Evolutionary conservation across 2,888 invertebrate species (phyloP).

Genomic region (Drosophila tanythrix): DNA sequence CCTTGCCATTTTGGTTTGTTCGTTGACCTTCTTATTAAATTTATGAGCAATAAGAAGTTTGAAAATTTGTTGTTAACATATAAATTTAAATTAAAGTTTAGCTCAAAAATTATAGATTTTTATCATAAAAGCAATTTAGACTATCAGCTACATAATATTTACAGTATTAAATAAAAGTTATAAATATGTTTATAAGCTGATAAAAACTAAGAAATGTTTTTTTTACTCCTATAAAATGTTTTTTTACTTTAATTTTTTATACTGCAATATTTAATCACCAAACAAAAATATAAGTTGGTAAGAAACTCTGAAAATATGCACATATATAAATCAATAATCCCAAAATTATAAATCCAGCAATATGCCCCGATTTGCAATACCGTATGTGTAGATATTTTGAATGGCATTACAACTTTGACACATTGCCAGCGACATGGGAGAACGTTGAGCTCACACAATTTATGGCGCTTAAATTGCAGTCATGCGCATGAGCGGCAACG

Average conservation of each 20-base stretch:
- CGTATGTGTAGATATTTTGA: slow-evolving; percentile 12
- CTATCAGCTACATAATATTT: not conserved
- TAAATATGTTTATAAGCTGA: not conserved
- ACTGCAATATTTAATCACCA: not conserved
- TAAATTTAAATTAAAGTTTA: not conserved
- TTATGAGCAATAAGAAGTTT: not conserved
- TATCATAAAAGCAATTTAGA: not conserved
- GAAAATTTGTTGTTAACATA: not conserved
- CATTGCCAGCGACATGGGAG: slow-evolving; percentile 52
- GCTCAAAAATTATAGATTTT: not conserved
- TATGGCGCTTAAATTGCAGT: slow-evolving; percentile 80
- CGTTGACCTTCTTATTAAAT: not conserved
- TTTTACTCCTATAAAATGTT: not conserved
- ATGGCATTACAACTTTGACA: slow-evolving; percentile 62
- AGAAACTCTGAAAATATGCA: not conserved
- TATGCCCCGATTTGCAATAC: slow-evolving; percentile 28
- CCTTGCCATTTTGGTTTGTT: not conserved
- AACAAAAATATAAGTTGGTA: not conserved
- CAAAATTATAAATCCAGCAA: not conserved
- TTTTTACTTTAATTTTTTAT: not conserved
- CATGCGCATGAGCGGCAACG: slow-evolving; percentile 72
- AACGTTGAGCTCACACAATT: slow-evolving; percentile 61
- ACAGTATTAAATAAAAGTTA: not conserved
- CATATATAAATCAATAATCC: not conserved
- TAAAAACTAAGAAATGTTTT: not conserved